Conservation (phyloP, 1,140 invertebrate genomes). For the Paralvinella palmiformis region DNA sequence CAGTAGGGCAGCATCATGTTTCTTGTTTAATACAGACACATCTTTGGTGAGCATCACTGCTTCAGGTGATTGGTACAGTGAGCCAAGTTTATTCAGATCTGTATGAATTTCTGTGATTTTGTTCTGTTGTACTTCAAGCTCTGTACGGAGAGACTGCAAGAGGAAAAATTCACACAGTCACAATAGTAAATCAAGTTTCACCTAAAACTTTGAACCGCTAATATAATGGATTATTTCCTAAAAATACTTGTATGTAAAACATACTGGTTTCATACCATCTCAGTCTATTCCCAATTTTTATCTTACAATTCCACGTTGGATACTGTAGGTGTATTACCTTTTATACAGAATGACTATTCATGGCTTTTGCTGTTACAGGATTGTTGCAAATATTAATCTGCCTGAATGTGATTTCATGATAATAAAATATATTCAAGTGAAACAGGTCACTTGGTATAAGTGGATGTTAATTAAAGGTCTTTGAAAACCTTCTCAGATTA, state of each 20-base stretch:
- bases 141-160: background rate
- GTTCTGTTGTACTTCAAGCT: background rate
- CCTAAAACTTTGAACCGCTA: background rate
- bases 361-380: too few species aligned
- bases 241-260: background rate
- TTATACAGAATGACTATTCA: too few species aligned
- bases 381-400: too few species aligned
- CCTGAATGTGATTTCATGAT: too few species aligned
- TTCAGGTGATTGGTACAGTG: conserved; percentile 22
- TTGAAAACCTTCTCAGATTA: too few species aligned
- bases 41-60: conserved; percentile 41
- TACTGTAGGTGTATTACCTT: too few species aligned
- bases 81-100: background rate
- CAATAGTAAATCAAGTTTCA: background rate
- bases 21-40: conserved; percentile 39
- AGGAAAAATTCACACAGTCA: background rate
- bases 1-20: conserved; percentile 67
- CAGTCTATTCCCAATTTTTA: too few species aligned
- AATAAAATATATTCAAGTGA: too few species aligned
- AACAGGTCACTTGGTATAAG: too few species aligned
- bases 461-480: too few species aligned
- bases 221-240: background rate
- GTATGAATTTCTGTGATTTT: background rate
- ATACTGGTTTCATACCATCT: too few species aligned
- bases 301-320: too few species aligned